A percentile compares a stretch with the other conserved stretches of the same genome.
These are phyloP conservation scores for Spea multiplicata DNA, from an alignment of 2,113 vertebrate genomes.

Conservation along the genomic window DNA sequence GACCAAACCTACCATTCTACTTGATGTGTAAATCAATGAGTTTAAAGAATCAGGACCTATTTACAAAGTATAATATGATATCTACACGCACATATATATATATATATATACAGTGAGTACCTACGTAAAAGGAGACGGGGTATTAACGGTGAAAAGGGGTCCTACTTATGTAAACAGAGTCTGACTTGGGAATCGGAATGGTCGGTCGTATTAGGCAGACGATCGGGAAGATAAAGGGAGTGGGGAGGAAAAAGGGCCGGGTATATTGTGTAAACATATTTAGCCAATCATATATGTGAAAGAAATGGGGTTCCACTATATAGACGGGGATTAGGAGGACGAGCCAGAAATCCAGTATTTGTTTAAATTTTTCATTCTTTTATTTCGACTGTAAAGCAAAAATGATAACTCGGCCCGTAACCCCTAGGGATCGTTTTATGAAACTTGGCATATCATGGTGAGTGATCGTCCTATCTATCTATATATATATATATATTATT, in stretches of 20 bases:
- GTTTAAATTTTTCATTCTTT: neutral
- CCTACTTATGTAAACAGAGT: neutral
- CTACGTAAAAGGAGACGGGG: conserved; percentile 8
- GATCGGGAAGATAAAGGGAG: neutral
- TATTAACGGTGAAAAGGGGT: neutral
- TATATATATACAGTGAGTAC: conserved; percentile 42
- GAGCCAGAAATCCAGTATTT: neutral
- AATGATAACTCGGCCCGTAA: neutral
- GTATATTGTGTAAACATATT: too few species aligned
- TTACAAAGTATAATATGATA: conserved; percentile 38
- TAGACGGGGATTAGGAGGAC: too few species aligned
- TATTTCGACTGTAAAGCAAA: neutral
- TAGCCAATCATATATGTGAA: too few species aligned
- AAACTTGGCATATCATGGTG: neutral
- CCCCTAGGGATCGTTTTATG: neutral
- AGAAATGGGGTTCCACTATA: too few species aligned
- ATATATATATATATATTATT: neutral
- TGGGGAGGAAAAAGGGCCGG: neutral
- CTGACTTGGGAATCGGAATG: neutral
- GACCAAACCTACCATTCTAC: neutral
- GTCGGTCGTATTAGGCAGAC: neutral
- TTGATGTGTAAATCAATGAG: neutral
- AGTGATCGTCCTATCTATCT: neutral
- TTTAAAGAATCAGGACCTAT: conserved; percentile 25
- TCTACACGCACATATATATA: conserved; percentile 27